phyloP scores from a whole-genome alignment of 2,113 vertebrate species.

The Gnathonemus longibarbis region DNA sequence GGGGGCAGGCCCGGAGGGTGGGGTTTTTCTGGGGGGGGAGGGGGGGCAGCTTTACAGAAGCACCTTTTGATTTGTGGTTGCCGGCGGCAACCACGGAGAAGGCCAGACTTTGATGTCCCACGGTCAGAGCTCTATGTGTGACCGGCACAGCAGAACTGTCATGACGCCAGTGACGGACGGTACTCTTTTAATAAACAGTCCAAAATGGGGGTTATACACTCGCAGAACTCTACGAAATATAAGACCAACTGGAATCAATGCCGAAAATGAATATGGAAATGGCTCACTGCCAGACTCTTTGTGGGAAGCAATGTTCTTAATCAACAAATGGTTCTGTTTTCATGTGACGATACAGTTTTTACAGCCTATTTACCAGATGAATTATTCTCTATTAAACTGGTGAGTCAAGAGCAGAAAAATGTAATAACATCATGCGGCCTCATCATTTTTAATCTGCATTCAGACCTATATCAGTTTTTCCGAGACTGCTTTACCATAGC shows the following conservation, averaged over 20 bases:
- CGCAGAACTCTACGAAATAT: not conserved
- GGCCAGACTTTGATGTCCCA: not conserved
- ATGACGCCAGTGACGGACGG: not conserved
- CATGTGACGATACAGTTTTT: not conserved
- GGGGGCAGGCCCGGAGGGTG: conserved; percentile 69
- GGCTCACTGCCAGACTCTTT: conserved; percentile 11
- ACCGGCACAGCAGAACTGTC: not conserved
- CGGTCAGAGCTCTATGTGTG: not conserved
- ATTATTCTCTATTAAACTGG: conserved; percentile 7
- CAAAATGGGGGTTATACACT: not conserved
- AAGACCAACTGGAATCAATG: conserved; percentile 40
- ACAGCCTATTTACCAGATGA: conserved; percentile 7
- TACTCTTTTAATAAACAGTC: not conserved
- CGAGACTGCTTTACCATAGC: not conserved
- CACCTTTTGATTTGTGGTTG: not conserved
- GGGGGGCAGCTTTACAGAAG: not conserved
- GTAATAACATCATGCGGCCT: not conserved
- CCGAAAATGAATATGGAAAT: conserved; percentile 33
- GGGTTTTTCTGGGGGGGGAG: not conserved
- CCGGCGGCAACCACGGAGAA: not conserved
- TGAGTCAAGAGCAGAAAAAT: not conserved
- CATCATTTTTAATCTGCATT: not conserved
- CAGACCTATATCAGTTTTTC: conserved; percentile 3
- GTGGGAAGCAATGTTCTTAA: conserved; percentile 12
- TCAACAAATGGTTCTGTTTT: not conserved